Evolutionary conservation across 2,113 vertebrate species (phyloP).

Genomic region (Phycodurus eques): DNA sequence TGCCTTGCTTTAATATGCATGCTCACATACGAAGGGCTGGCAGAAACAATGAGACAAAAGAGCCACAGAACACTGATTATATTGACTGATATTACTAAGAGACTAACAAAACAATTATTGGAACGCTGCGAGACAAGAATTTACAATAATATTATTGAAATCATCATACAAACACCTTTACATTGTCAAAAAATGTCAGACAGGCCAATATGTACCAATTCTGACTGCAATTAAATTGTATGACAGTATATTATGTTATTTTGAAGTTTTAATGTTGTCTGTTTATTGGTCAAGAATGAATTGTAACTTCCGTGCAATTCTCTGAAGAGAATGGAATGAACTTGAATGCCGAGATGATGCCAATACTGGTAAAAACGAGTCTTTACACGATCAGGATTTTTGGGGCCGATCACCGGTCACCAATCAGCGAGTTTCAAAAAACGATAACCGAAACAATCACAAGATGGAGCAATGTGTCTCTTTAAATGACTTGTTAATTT

Average conservation of each 20-base stretch:
- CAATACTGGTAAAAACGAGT: not conserved
- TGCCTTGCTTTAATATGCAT: conserved; percentile 69
- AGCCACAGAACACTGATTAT: conserved; percentile 54
- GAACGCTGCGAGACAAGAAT: conserved; percentile 2
- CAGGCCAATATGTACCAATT: not conserved
- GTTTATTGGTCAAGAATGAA: not conserved
- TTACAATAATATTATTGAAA: not conserved
- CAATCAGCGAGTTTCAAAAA: no score
- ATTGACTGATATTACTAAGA: conserved; percentile 48
- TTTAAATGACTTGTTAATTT: no score
- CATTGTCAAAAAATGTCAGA: not conserved
- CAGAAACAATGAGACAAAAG: conserved; percentile 44
- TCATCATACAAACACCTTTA: not conserved
- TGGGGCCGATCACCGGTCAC: no score
- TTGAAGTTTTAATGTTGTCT: not conserved
- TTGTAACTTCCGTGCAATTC: not conserved
- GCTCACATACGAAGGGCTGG: conserved; percentile 50
- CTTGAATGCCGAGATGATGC: not conserved
- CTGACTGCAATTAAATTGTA: not conserved
- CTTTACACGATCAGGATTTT: no score
- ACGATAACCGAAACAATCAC: no score
- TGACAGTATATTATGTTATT: not conserved
- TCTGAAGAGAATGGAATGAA: no score
- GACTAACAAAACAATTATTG: conserved; percentile 34
- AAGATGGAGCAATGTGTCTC: no score